Percentiles rank a stretch among this genome's conserved stretches.
Conservation (phyloP, 2,113 vertebrate genomes). For the Petrocephalus zakoni region DNA sequence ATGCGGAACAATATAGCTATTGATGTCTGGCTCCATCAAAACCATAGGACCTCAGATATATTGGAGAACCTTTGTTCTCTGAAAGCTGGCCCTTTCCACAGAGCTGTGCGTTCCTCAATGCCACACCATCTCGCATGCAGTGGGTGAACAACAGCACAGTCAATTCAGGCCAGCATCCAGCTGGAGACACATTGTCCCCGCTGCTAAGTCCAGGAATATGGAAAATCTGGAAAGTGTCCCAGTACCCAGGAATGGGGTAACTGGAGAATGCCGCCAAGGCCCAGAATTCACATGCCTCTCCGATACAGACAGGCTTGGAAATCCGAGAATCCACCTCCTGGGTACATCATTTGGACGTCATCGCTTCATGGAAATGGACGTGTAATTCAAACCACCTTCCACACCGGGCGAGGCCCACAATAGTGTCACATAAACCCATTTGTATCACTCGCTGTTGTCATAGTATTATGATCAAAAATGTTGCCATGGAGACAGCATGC, state of each 20-base stretch:
- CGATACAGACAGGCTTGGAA: neutral
- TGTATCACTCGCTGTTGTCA: neutral
- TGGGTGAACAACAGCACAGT: neutral
- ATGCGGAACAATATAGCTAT: neutral
- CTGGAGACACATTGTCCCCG: neutral
- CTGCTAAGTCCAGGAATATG: neutral
- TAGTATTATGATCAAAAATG: neutral
- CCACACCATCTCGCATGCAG: neutral
- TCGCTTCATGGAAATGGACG: neutral
- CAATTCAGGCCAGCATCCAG: neutral
- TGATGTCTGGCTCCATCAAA: neutral
- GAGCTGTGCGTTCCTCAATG: neutral
- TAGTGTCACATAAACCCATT: neutral
- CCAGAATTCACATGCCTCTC: neutral
- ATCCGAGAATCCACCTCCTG: neutral
- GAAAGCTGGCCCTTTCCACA: neutral
- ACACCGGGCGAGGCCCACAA: neutral
- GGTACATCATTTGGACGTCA: neutral
- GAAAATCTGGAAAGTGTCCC: neutral
- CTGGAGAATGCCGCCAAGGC: neutral
- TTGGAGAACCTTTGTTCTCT: neutral
- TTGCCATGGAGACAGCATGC: conserved; percentile 4
- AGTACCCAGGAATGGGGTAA: neutral
- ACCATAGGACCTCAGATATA: neutral
- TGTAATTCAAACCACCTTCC: neutral